Base-by-base conservation (phyloP, 2,888 invertebrate genomes). In the Tinea trinotella region DNA sequence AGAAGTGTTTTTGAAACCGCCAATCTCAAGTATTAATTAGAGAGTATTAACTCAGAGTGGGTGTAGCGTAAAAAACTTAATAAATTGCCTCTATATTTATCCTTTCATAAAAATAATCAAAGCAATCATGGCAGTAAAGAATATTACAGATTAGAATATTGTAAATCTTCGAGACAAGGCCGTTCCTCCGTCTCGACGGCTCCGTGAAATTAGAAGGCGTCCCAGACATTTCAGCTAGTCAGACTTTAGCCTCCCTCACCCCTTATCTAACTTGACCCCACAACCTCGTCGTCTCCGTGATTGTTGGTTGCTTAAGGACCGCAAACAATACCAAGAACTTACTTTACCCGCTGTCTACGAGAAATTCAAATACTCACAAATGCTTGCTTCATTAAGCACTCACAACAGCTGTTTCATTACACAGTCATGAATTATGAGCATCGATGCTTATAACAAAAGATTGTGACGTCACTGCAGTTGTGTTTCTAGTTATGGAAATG, bases 261-360 rank as follows among this genome's bases (percentile, higher is more conserved):
- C 59, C 57, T 55, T 62, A 57, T 57, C 61, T 13, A n/a, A 22
- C 30, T 48, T 30, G 13, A 35, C 13, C 46, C 52, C 49, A 20
- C 54, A 13, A 22, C 44, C 49, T 17, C 53, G 64, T 62, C 68
- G 13, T 48, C 24, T 50, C 22, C 5, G 50, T 70, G 74, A 79
- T 78, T 76, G 73, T 70, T 66, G 69, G 62, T 64, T 67, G 65
- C 10, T 30, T 69, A 66, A 58, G 20, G 10, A 63, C 68, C 72
- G 68, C 77, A 75, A 76, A 80, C 77, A 76, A 77, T 75, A 72
- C 75, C 66, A 60, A 67, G 64, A 73, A 67, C 69, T 62, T 64
- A 67, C 74, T 70, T 49, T 20, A 50, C 50, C 50, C 13, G 50
- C 50, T 71, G 71, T 71, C 71, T 71, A 68, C 66, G 63, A 65